These are phyloP conservation scores for Chrysaora quinquecirrha DNA, from an alignment of 30 jellyfish, hydroid and myxozoan species.

Conservation along the genomic window DNA sequence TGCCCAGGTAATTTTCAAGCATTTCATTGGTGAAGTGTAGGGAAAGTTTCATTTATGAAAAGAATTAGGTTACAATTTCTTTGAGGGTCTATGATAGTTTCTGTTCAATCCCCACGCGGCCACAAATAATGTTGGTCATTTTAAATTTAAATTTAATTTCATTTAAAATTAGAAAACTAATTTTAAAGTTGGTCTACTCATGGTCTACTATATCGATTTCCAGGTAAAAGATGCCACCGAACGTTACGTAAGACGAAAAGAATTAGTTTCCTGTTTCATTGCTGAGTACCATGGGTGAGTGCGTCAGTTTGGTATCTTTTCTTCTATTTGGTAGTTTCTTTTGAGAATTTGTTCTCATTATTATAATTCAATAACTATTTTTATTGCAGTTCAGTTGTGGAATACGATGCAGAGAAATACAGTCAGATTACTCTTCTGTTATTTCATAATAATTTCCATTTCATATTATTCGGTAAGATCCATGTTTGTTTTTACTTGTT, in stretches of 20 bases:
- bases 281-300: conserved; percentile 77
- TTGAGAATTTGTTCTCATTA: background rate
- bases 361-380: background rate
- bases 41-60: too few species aligned
- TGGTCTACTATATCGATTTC: background rate
- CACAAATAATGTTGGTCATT: background rate
- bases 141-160: too few species aligned
- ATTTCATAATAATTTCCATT: conserved; percentile 3
- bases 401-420: conserved; percentile 65
- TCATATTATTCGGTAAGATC: conserved; percentile 50
- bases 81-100: too few species aligned
- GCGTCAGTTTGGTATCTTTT: background rate
- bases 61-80: too few species aligned
- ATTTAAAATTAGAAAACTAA: too few species aligned
- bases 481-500: too few species aligned
- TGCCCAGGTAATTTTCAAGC: too few species aligned
- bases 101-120: too few species aligned
- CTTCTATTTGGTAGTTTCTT: background rate
- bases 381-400: conserved; percentile 55
- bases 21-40: too few species aligned
- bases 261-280: conserved; percentile 36
- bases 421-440: conserved; percentile 50
- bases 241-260: conserved; percentile 50
- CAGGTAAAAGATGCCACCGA: conserved; percentile 47
- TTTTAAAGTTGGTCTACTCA: background rate